Base-by-base conservation (phyloP, 2,113 vertebrate genomes). In the Heterotilapia buettikoferi region DNA sequence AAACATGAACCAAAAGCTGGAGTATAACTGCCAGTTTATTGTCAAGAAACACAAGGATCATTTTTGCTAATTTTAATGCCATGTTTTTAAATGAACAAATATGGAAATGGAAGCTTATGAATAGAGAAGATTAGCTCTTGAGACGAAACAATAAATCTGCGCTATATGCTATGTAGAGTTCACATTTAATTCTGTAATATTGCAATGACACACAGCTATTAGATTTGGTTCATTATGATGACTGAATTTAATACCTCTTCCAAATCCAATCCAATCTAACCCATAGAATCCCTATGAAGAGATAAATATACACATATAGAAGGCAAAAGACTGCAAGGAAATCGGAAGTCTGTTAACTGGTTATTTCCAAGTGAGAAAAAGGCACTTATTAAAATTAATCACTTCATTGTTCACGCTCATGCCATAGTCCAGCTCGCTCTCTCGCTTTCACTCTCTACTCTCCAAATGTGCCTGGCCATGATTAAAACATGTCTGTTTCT, bases 371-470 rank as follows among this genome's bases (percentile, higher is more conserved):
- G 96, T 96, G 93, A 96, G 86, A 93, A 95, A 92, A 93, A 96
- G 95, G 94, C 95, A 96, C 97, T 97, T 97, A 97, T 97, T 97
- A 95, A 96, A 97, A 96, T 96, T 71, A 96, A 96, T 94, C 94
- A 92, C 91, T 93, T 94, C 57, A 92, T 87, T 96, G 94, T 95
- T 95, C 95, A 95, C 94, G 93, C 94, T 93, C 63, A 82, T 85
- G 86, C 92, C 87, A 80, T 80, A 92, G 93, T 94, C 92, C 89
- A 52, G 91, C 92, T 93, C 90, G 82, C 90, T 80, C 92, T 47
- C 89, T 90, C 86, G 71, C 86, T 93, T 88, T 91, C 87, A 83
- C 88, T 94, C 88, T 90, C 91, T 86, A 33, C 87, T 83, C 84
- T 91, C 89, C 88, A 93, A 93, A 93, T 91, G 92, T 93, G 90